A percentile compares a stretch with the other conserved stretches of the same genome.
phyloP scores from a whole-genome alignment of 2,797 vertebrate species.

The Molossus alvarezi region DNA sequence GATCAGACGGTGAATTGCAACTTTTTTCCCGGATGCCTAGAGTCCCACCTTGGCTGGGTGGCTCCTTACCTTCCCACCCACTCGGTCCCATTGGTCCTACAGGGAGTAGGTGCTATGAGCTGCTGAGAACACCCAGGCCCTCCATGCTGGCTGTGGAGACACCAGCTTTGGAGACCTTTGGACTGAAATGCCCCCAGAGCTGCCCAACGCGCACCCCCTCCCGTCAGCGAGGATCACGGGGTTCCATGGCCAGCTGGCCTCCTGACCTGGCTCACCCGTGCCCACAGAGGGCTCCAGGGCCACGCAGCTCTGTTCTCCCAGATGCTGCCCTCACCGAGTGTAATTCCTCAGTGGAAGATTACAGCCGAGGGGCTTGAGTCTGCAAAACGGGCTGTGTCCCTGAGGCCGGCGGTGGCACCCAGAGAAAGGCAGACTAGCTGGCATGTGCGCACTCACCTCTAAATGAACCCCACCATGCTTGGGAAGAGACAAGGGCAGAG shows the following conservation, averaged over 20 bases:
- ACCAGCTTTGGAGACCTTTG: not conserved
- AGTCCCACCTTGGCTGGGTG: not conserved
- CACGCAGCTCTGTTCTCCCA: not conserved
- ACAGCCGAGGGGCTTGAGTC: not conserved
- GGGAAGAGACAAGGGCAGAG: not conserved
- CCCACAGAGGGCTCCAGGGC: not conserved
- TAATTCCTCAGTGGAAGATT: fast-evolving
- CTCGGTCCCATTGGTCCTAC: not conserved
- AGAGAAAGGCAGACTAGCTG: not conserved
- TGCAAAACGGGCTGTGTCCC: not conserved
- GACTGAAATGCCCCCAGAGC: not conserved
- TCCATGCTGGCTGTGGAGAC: not conserved
- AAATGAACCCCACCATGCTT: not conserved
- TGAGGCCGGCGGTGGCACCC: not conserved
- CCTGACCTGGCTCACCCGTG: fast-evolving
- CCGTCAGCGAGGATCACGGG: fast-evolving
- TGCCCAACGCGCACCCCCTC: fast-evolving
- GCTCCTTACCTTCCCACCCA: not conserved
- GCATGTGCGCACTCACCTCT: not conserved
- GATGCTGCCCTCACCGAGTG: not conserved
- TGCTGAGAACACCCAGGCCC: fast-evolving
- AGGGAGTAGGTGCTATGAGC: not conserved
- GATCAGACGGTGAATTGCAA: not conserved
- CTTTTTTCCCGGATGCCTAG: too few species aligned
- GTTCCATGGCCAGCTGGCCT: not conserved